These are phyloP conservation scores for Psittacus erithacus DNA, from an alignment of 2,113 vertebrate species.

Conservation along the genomic window DNA sequence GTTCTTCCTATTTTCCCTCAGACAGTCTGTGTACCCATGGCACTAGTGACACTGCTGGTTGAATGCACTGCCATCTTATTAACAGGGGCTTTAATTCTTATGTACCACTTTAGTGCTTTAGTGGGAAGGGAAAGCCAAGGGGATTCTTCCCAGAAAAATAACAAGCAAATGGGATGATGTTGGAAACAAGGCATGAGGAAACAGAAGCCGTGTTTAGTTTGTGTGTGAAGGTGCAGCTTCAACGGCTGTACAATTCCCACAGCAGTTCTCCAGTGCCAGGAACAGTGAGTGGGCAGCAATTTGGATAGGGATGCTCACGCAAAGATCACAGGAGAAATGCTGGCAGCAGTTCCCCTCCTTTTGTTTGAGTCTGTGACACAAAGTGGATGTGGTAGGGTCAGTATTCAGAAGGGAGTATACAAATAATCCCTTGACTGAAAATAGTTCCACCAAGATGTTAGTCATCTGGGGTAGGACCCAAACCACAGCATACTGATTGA, in stretches of 20 bases:
- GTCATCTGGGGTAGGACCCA: conserved; percentile 41
- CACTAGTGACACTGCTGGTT: not conserved
- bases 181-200: conserved; percentile 12
- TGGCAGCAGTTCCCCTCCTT: not conserved
- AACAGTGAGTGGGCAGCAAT: not conserved
- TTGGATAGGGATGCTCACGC: not conserved
- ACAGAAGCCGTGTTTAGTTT: conserved; percentile 32
- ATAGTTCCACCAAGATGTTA: conserved; percentile 56
- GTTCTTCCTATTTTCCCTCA: not conserved
- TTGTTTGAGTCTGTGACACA: conserved; percentile 47
- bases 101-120: not conserved
- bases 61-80: not conserved
- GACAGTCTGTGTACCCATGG: not conserved
- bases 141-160: conserved; percentile 11
- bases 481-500: conserved; percentile 52
- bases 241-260: not conserved
- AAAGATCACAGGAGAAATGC: conserved; percentile 22
- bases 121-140: not conserved
- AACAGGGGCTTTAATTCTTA: not conserved
- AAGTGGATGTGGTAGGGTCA: conserved; percentile 57
- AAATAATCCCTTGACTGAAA: conserved; percentile 56
- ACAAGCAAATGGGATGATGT: not conserved
- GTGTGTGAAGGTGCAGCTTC: not conserved
- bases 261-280: not conserved
- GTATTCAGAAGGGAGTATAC: conserved; percentile 39